Evolutionary conservation across 2,797 vertebrate genomes (phyloP).

Genomic region (Vultur gryphus): DNA sequence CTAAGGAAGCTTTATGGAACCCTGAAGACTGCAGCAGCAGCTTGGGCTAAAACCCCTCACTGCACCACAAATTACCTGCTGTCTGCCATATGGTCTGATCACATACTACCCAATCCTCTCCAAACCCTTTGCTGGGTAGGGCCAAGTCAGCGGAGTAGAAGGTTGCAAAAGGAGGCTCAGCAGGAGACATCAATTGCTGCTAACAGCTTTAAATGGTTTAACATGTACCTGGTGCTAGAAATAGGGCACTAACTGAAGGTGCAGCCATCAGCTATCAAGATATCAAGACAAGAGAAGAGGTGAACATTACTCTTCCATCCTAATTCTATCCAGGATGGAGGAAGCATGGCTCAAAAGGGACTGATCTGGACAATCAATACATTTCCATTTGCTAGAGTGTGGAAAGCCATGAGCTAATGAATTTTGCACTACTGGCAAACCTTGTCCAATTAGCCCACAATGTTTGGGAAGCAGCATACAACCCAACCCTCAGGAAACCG

Average conservation of each 20-base stretch:
- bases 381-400: background rate
- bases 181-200: background rate
- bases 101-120: background rate
- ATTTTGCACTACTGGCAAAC: background rate
- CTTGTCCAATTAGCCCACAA: fast-evolving
- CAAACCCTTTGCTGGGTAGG: background rate
- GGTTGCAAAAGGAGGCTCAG: background rate
- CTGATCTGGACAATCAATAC: background rate
- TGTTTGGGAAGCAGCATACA: background rate
- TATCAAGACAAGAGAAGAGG: background rate
- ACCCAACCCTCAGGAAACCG: background rate
- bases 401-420: background rate
- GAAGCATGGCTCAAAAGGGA: background rate
- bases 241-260: background rate
- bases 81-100: background rate
- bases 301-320: background rate
- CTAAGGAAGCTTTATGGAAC: background rate
- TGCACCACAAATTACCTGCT: background rate
- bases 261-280: background rate
- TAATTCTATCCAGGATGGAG: background rate
- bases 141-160: background rate
- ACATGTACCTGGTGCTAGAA: background rate
- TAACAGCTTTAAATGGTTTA: background rate
- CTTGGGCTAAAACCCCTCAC: background rate
- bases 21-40: background rate